Conservation (phyloP, 2,888 invertebrate genomes). For the Ichneumon xanthorius region DNA sequence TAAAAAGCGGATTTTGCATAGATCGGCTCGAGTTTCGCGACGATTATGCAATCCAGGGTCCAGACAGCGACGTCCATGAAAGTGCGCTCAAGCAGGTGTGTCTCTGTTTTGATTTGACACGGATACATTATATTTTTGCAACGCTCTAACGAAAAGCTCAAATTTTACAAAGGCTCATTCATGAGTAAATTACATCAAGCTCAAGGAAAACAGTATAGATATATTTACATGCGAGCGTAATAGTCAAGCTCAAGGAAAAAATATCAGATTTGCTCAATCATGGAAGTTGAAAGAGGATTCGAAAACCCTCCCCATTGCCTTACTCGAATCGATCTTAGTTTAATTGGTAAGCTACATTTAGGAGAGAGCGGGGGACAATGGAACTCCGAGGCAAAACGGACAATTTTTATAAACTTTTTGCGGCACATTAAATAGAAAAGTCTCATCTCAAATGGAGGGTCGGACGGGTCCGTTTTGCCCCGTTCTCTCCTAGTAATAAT, state of each 20-base stretch:
- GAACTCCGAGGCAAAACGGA: too few species aligned
- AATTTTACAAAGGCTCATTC: slow-evolving; percentile 23
- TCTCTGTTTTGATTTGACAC: background rate
- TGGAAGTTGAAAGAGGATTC: slow-evolving; percentile 29
- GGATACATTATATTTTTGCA: background rate
- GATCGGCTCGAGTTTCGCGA: slow-evolving; percentile 73
- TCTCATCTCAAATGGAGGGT: too few species aligned
- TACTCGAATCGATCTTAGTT: slow-evolving; percentile 66
- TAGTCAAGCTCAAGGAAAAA: slow-evolving; percentile 49
- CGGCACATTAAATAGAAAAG: too few species aligned
- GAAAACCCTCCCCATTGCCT: slow-evolving; percentile 14
- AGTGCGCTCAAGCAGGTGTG: slow-evolving; percentile 43
- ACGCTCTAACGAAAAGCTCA: slow-evolving; percentile 60
- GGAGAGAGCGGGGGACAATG: background rate
- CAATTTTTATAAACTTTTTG: too few species aligned
- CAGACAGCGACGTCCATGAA: slow-evolving; percentile 19
- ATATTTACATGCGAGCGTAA: slow-evolving; percentile 44
- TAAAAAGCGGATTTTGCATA: slow-evolving; percentile 77
- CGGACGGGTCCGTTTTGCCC: too few species aligned
- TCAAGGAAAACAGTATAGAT: slow-evolving; percentile 40
- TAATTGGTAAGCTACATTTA: slow-evolving; percentile 57
- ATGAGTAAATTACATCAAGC: slow-evolving; percentile 15
- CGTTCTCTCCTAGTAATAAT: background rate
- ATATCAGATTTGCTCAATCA: slow-evolving; percentile 63
- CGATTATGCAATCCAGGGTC: slow-evolving; percentile 26